Conservation (phyloP, 1,140 invertebrate species). For the Gonatopus flavifemur region DNA sequence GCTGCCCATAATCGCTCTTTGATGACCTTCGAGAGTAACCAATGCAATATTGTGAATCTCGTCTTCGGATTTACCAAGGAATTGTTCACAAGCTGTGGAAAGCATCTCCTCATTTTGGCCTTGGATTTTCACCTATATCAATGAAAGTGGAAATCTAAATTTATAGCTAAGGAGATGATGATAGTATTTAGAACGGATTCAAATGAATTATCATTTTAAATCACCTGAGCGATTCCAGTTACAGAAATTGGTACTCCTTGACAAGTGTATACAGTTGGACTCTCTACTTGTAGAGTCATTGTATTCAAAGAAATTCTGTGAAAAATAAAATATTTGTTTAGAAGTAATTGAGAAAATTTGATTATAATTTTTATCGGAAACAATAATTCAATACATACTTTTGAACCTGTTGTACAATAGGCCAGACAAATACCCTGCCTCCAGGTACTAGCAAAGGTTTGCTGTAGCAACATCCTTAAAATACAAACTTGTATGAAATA, state of each 20-base stretch:
- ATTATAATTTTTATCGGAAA: background rate
- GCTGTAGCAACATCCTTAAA: constrained; percentile 85
- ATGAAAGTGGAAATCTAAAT: constrained; percentile 3
- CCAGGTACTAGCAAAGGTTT: constrained; percentile 91
- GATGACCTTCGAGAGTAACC: constrained; percentile 95
- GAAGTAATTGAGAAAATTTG: constrained; percentile 13
- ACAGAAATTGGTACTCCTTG: constrained; percentile 97
- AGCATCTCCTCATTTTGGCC: constrained; percentile 97
- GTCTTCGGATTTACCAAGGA: constrained; percentile 86
- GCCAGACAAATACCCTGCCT: constrained; percentile 96
- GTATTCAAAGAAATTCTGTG: constrained; percentile 92
- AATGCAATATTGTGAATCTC: constrained; percentile 93
- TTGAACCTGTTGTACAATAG: constrained; percentile 90
- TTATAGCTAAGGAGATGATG: background rate
- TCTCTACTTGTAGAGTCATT: constrained; percentile 92
- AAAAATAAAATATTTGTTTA: constrained; percentile 34
- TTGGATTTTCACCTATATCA: constrained; percentile 88
- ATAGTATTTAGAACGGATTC: too few species aligned
- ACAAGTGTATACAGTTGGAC: constrained; percentile 91
- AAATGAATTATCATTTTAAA: constrained; percentile 3
- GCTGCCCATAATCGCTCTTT: constrained; percentile 97
- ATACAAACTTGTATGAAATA: constrained; percentile 29
- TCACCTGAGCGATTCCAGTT: constrained; percentile 93
- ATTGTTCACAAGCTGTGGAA: constrained; percentile 93
- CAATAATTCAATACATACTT: constrained; percentile 63